Percentiles rank a stretch among this genome's conserved stretches.
Evolutionary conservation across 2,113 vertebrate genomes (phyloP).

Genomic region (Okapia johnstoni): DNA sequence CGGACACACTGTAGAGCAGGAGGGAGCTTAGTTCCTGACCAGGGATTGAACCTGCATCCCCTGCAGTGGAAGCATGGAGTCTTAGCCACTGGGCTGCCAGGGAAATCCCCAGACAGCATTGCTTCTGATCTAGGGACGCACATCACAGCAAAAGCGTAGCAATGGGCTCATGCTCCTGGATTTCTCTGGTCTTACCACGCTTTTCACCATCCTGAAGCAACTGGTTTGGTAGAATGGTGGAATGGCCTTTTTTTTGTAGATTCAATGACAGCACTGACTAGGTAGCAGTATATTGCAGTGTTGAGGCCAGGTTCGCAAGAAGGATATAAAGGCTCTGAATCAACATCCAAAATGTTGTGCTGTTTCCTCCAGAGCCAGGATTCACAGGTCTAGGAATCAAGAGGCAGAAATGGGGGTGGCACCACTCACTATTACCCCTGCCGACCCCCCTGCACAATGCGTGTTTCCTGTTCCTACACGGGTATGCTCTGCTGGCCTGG

Average conservation of each 20-base stretch:
- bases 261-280: not conserved
- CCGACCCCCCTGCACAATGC: not conserved
- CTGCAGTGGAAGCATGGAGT: not conserved
- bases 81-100: not conserved
- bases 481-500: not conserved
- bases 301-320: not conserved
- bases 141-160: not conserved
- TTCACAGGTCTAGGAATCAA: not conserved
- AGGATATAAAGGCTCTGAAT: not conserved
- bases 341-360: not conserved
- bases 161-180: no score
- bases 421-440: not conserved
- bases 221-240: not conserved
- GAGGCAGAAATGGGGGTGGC: not conserved
- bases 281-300: not conserved
- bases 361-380: not conserved
- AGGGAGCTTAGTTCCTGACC: not conserved
- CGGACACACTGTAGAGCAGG: not conserved
- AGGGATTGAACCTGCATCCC: not conserved
- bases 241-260: not conserved
- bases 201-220: not conserved
- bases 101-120: not conserved
- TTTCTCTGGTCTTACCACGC: not conserved
- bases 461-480: not conserved
- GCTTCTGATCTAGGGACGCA: not conserved